Percentiles rank a stretch among this genome's conserved stretches.
phyloP scores from a whole-genome alignment of 1,140 invertebrate genomes.

The Drosophila parabipectinata region DNA sequence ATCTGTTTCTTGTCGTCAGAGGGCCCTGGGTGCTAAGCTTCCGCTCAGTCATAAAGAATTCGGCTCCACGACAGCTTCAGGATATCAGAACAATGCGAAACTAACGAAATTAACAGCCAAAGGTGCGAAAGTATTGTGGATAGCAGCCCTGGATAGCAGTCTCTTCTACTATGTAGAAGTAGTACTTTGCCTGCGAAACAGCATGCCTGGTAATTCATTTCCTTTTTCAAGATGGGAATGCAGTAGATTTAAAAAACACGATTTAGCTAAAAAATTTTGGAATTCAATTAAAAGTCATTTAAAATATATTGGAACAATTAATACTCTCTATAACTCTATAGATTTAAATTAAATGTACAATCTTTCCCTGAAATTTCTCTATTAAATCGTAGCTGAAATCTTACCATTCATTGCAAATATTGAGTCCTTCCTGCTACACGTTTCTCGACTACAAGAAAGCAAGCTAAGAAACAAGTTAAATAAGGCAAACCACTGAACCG shows the following conservation, averaged over 20 bases:
- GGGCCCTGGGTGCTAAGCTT: not conserved
- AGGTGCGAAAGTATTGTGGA: constrained; percentile 67
- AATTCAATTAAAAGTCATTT: not conserved
- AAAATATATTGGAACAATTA: too few species aligned
- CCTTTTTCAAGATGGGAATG: not conserved
- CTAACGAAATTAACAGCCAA: constrained; percentile 39
- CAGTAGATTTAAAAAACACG: not conserved
- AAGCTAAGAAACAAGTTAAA: constrained; percentile 16
- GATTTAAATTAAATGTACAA: not conserved
- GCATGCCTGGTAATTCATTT: constrained; percentile 62
- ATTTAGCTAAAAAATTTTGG: too few species aligned
- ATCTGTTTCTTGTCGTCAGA: not conserved
- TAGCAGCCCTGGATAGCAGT: constrained; percentile 56
- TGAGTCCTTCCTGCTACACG: not conserved
- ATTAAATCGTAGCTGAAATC: not conserved
- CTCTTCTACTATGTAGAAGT: not conserved
- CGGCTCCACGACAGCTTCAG: constrained; percentile 3
- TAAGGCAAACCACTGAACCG: constrained; percentile 20
- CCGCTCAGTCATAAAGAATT: constrained; percentile 35
- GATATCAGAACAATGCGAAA: constrained; percentile 27
- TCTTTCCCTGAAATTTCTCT: not conserved
- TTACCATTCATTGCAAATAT: constrained; percentile 4
- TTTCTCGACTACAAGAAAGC: constrained; percentile 14
- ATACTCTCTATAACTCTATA: not conserved
- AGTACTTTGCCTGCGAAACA: constrained; percentile 43